Percentiles rank a stretch among this genome's conserved stretches.
These are phyloP conservation scores for Orthosia gracilis DNA, from an alignment of 2,888 invertebrate genomes.

Conservation along the genomic window DNA sequence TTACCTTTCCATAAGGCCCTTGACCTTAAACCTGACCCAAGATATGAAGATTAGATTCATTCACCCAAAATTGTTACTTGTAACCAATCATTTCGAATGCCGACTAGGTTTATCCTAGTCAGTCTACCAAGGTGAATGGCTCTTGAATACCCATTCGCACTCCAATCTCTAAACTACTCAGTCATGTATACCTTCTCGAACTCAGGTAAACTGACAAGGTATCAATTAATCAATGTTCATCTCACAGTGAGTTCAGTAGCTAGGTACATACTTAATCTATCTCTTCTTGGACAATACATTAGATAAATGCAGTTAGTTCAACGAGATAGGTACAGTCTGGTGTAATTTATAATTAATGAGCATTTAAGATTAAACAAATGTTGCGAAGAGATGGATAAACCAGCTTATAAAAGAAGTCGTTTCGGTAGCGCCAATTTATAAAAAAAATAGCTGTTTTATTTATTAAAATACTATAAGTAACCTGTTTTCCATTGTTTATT, in stretches of 20 bases:
- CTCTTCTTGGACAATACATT: slow-evolving; percentile 30
- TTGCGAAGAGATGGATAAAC: not conserved
- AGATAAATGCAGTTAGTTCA: slow-evolving; percentile 2
- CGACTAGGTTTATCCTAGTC: not conserved
- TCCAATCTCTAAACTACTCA: slow-evolving; percentile 14
- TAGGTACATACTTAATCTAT: slow-evolving; percentile 25
- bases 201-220: slow-evolving; percentile 21
- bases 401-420: not conserved
- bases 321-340: not conserved
- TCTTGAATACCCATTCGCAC: not conserved
- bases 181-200: slow-evolving; percentile 16
- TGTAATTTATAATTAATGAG: not conserved
- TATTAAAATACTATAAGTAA: too few relatives aligned
- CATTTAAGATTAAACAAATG: not conserved
- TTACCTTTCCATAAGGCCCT: too few relatives aligned
- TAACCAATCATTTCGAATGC: not conserved
- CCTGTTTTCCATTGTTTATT: too few relatives aligned
- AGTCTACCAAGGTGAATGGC: not conserved
- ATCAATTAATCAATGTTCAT: slow-evolving; percentile 55
- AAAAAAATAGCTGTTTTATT: too few relatives aligned
- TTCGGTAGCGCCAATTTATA: too few relatives aligned
- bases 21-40: not conserved
- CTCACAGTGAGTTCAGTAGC: slow-evolving; percentile 13
- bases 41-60: not conserved
- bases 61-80: not conserved